Evolutionary conservation across 1,140 invertebrate species (phyloP), one percentile per base, ranked within the genome.

Genomic region (Zaprionus camerounensis): DNA sequence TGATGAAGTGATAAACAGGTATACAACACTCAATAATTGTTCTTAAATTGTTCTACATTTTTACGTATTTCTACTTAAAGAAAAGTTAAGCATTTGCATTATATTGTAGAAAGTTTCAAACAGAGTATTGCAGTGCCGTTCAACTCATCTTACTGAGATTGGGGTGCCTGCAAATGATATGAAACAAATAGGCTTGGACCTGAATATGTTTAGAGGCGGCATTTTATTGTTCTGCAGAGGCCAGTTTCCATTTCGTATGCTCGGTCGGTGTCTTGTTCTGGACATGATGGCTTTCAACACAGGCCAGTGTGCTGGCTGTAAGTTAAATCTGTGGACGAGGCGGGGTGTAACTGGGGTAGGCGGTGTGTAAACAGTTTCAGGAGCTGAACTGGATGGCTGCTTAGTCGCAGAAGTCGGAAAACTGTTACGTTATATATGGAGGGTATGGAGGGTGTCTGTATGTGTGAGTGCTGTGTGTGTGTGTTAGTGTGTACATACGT

Each of bases 171-270:
- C 71, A 75, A 66, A 53, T 58, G 80, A 80, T 80, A 71, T 41
- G 67, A 67, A 77, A 83, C 83, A 86, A 87, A 83, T 61, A 64
- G 55, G 51, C 67, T 63, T 63, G 71, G 59, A 76, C 51, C 55
- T 65, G 69, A 55, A 67, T 58, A 31, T 69, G 61, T 49, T 44
- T 58, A 17, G 12, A 68, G 53, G 58, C 53, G 67, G 63, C 17
- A 17, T 24, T 24, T 26, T 57, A 66, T 67, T 28, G 22, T 56
- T 15, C 53, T 56, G 53, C 53, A 12, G 46, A 51, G 46, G 24
- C 26, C 64, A 73, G 53, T 26, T 61, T 26, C 24, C 24, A 26
- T 66, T 31, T 46, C 1, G 64, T 44, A 57, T 55, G 72, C 72
- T 55, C 28, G 41, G 31, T 70, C 51, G 59, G 36, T 38, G 13